These are phyloP conservation scores for Bombus vancouverensis DNA, from an alignment of 1,140 invertebrate genomes.

Conservation along the genomic window DNA sequence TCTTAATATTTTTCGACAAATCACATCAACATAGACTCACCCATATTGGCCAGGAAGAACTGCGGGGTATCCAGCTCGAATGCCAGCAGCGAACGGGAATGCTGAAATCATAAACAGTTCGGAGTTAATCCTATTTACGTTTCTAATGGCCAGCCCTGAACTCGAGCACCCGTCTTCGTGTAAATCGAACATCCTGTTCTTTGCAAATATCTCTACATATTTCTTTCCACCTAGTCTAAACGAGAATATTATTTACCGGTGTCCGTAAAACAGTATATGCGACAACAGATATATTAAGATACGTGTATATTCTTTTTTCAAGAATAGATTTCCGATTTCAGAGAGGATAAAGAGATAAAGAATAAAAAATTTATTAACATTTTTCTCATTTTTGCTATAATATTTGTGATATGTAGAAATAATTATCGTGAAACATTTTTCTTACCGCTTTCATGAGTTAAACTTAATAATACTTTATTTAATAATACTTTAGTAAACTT, in stretches of 20 bases:
- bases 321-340: background rate
- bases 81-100: constrained; percentile 86
- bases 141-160: constrained; percentile 52
- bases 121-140: constrained; percentile 47
- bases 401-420: background rate
- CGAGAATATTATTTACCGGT: background rate
- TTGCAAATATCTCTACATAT: constrained; percentile 2
- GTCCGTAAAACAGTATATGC: background rate
- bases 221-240: background rate
- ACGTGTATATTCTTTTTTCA: background rate
- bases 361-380: background rate
- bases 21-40: constrained; percentile 83
- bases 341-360: background rate
- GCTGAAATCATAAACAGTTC: constrained; percentile 80
- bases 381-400: background rate
- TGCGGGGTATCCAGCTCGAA: constrained; percentile 87
- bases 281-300: background rate
- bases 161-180: constrained; percentile 24
- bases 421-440: background rate
- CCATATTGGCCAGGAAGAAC: constrained; percentile 88
- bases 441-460: background rate
- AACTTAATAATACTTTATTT: background rate
- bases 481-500: too few species aligned
- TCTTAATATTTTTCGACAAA: constrained; percentile 56
- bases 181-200: constrained; percentile 31